A percentile compares a stretch with the other conserved stretches of the same genome.
Evolutionary conservation across 1,140 invertebrate genomes (phyloP).

Genomic region (Euura lappo): DNA sequence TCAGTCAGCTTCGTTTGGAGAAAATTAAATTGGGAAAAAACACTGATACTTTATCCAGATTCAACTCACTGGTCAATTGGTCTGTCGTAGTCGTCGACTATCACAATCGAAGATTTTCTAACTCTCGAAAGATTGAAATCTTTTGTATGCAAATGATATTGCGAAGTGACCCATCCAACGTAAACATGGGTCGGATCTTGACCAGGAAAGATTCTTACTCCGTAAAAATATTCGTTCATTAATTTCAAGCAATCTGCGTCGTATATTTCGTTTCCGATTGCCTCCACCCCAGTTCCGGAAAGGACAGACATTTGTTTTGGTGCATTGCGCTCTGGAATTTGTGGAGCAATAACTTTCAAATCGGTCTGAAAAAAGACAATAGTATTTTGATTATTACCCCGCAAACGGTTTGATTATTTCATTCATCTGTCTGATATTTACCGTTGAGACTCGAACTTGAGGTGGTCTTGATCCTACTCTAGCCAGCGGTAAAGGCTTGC

Average conservation of each 20-base stretch:
- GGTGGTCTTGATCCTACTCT: conserved; percentile 35
- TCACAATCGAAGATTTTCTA: conserved; percentile 83
- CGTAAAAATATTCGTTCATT: conserved; percentile 98
- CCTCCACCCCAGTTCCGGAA: conserved; percentile 71
- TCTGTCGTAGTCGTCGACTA: conserved; percentile 79
- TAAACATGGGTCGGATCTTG: conserved; percentile 98
- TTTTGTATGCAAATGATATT: conserved; percentile 90
- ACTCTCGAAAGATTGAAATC: conserved; percentile 91
- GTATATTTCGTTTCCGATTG: conserved; percentile 82
- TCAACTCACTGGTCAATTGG: conserved; percentile 71
- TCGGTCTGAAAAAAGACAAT: conserved; percentile 61
- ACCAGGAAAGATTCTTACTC: conserved; percentile 88
- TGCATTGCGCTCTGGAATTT: conserved; percentile 71
- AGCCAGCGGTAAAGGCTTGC: conserved; percentile 16
- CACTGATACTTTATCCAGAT: background rate
- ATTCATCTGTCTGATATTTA: conserved; percentile 24
- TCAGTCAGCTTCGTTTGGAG: conserved; percentile 11
- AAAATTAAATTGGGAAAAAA: conserved; percentile 14
- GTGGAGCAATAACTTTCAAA: conserved; percentile 68
- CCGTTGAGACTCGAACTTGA: conserved; percentile 57
- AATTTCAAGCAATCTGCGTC: conserved; percentile 88
- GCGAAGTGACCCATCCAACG: conserved; percentile 99
- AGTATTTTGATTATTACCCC: background rate
- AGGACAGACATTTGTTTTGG: conserved; percentile 77
- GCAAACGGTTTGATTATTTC: background rate